phyloP scores from a whole-genome alignment of 2,888 invertebrate genomes.

The Tholera decimalis region DNA sequence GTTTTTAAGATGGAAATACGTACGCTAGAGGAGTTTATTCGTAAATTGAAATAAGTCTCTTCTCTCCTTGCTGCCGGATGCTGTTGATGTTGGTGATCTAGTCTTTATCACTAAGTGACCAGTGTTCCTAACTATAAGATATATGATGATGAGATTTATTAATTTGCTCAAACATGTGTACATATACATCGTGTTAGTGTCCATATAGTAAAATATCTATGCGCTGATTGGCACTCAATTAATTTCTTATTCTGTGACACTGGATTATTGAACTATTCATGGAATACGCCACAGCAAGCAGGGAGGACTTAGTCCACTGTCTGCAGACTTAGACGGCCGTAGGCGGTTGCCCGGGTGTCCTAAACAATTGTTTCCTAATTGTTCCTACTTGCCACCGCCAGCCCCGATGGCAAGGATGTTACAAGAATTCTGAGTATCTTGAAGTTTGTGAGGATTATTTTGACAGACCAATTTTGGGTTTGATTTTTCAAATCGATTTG shows the following conservation, averaged over 20 bases:
- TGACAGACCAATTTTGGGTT: constrained; percentile 50
- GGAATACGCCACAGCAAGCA: constrained; percentile 44
- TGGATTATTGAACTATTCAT: constrained; percentile 61
- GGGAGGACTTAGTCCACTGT: constrained; percentile 58
- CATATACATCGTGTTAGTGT: too few relatives aligned
- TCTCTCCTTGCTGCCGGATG: too few relatives aligned
- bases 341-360: constrained; percentile 72
- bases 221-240: constrained; percentile 1
- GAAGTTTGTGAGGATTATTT: constrained; percentile 62
- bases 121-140: too few relatives aligned
- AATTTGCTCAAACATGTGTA: too few relatives aligned
- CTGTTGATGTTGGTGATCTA: too few relatives aligned
- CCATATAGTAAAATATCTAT: too few relatives aligned
- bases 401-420: constrained; percentile 59
- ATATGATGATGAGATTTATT: too few relatives aligned
- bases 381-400: constrained; percentile 63
- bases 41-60: too few relatives aligned
- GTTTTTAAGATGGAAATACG: too few relatives aligned
- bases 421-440: constrained; percentile 59
- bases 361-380: constrained; percentile 73
- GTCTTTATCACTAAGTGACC: too few relatives aligned
- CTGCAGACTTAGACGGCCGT: constrained; percentile 67
- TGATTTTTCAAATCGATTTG: constrained; percentile 56
- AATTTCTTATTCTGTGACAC: constrained; percentile 16
- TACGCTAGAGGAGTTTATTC: too few relatives aligned